phyloP scores from a whole-genome alignment of 2,888 invertebrate species.

The Arge pagana region DNA sequence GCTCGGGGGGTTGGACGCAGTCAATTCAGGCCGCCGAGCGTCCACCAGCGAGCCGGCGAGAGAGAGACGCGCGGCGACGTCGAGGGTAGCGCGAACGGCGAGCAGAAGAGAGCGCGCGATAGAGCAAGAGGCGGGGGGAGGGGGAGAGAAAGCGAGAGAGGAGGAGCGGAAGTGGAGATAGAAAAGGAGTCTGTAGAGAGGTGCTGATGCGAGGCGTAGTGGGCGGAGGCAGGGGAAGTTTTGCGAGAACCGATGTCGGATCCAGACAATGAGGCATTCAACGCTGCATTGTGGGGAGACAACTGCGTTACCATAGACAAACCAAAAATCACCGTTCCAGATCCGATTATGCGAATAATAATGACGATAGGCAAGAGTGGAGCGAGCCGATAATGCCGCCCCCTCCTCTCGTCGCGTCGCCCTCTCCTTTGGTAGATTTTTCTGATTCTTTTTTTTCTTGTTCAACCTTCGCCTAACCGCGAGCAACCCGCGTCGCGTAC shows the following conservation, averaged over 20 bases:
- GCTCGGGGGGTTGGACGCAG: not conserved
- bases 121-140: constrained; percentile 5
- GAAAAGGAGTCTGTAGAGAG: not conserved
- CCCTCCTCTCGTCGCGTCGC: constrained; percentile 2
- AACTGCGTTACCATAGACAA: constrained; percentile 56
- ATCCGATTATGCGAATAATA: constrained; percentile 54
- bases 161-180: constrained; percentile 1
- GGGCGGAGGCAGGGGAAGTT: constrained; percentile 46
- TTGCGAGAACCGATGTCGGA: constrained; percentile 51
- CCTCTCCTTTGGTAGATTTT: too few relatives aligned
- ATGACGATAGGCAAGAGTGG: constrained; percentile 32
- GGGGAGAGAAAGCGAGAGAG: not conserved
- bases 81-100: not conserved
- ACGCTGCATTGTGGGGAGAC: constrained; percentile 44
- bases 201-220: constrained; percentile 24
- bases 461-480: too few relatives aligned
- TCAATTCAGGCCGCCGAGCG: too few relatives aligned
- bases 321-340: constrained; percentile 54
- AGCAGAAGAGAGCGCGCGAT: too few relatives aligned
- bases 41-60: too few relatives aligned
- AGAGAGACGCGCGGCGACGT: constrained; percentile 34
- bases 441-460: too few relatives aligned
- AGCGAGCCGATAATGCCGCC: constrained; percentile 30
- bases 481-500: too few relatives aligned
- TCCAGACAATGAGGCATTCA: constrained; percentile 55